phyloP scores from a whole-genome alignment of 2,888 invertebrate genomes.

The Sinhomidia bicolor region DNA sequence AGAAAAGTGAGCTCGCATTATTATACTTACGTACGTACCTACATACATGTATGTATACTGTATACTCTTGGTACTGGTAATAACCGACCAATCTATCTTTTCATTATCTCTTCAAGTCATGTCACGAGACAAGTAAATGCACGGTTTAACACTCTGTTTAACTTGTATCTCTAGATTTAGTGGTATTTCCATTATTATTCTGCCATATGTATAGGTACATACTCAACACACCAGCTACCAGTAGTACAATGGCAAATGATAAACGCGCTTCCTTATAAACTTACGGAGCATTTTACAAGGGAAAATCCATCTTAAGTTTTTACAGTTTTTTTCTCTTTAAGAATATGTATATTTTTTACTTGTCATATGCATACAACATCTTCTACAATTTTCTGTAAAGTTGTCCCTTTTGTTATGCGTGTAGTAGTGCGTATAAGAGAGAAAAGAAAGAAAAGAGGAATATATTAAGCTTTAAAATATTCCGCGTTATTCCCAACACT shows the following conservation, averaged over 20 bases:
- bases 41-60: background rate
- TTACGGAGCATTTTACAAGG: slow-evolving; percentile 6
- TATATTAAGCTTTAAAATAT: slow-evolving; percentile 25
- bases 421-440: background rate
- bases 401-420: background rate
- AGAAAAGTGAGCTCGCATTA: slow-evolving; percentile 11
- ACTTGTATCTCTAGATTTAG: slow-evolving; percentile 58
- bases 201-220: too few species aligned
- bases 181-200: slow-evolving; percentile 49
- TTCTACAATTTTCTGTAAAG: slow-evolving; percentile 31
- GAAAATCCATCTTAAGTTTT: slow-evolving; percentile 55
- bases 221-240: background rate
- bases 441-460: background rate
- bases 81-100: slow-evolving; percentile 65
- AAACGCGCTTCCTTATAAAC: background rate
- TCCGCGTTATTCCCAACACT: slow-evolving; percentile 26
- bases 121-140: slow-evolving; percentile 60
- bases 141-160: slow-evolving; percentile 65
- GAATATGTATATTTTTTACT: slow-evolving; percentile 31
- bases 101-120: slow-evolving; percentile 68
- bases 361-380: slow-evolving; percentile 31
- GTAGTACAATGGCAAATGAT: background rate
- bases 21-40: too few species aligned
- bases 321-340: slow-evolving; percentile 41
- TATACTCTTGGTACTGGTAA: slow-evolving; percentile 3